Base-by-base conservation (phyloP, 2,888 invertebrate genomes). In the Philopedon plagiatum region DNA sequence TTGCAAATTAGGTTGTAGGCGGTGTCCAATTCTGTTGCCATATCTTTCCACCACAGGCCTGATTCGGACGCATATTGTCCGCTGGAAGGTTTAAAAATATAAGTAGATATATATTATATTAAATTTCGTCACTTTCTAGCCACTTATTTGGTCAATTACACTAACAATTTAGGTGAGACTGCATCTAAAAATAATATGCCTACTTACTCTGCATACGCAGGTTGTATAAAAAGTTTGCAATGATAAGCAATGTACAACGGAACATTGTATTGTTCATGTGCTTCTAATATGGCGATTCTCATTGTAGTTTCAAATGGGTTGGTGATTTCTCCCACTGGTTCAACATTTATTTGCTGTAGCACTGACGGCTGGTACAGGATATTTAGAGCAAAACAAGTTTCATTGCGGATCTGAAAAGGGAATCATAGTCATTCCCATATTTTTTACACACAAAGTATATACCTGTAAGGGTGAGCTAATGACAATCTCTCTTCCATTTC, bases 191-290 rank as follows among this genome's bases (percentile, higher is more conserved):
- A 26, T 26, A 26, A 7, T 7, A n/a, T 46, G 15, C 9, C 32
- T 65, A 54, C 91, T 90, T 82, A 93, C 93, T 91, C 91, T 51
- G 90, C 89, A 80, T 92, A 91, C 4, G 92, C 90, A 4, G 94
- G 94, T 80, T 92, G 88, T 39, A 94, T 85, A 82, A 91, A 92
- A 64, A 95, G 86, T 76, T 91, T 91, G 84, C 93, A 94, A 81
- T 95, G 93, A 80, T 94, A 94, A 1, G 94, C 94, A 60, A 94
- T 90, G 80, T 91, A 91, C 44, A 95, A 86, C 0, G 95, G 95
- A 23, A 95, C 90, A 78, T 92, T 91, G 83, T 91, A 94, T 0
- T 89, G 89, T 78, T 93, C 92, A 76, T 92, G 91, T 0, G 94
- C 92, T 66, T 92, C 92, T 18, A 95, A 86, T 21, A 93, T 91